These are phyloP conservation scores for Nannobrachium achirus DNA, from an alignment of 2,113 vertebrate species.

Conservation along the genomic window DNA sequence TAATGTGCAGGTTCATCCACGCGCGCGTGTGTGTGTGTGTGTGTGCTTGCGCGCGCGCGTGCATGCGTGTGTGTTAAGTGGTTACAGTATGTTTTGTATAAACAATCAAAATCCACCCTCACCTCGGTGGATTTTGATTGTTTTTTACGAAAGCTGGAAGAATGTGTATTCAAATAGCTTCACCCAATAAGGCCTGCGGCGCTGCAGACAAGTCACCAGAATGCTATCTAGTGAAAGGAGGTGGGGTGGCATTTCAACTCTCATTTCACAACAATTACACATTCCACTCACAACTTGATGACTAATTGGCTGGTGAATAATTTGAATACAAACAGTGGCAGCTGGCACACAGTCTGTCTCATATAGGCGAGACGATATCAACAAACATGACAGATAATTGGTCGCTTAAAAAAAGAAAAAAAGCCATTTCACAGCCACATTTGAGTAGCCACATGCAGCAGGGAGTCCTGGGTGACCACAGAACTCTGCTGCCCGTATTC, in stretches of 20 bases:
- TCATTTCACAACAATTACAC: slow-evolving; percentile 44
- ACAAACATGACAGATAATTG: slow-evolving; percentile 50
- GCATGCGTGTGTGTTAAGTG: no score
- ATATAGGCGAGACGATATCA: slow-evolving; percentile 11
- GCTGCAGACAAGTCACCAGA: not conserved
- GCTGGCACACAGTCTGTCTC: slow-evolving; percentile 31
- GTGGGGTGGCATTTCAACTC: slow-evolving; percentile 39
- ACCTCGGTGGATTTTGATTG: no score
- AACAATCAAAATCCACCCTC: no score
- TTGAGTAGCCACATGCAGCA: no score
- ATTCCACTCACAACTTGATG: slow-evolving; percentile 51
- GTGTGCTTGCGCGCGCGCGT: no score
- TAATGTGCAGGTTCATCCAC: no score
- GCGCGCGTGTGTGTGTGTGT: no score
- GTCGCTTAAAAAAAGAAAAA: slow-evolving; percentile 25
- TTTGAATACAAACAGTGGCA: slow-evolving; percentile 35
- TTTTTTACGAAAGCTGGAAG: no score
- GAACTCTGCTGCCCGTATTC: no score
- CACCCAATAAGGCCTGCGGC: slow-evolving; percentile 19
- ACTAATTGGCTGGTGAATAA: slow-evolving; percentile 50
- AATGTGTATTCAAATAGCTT: slow-evolving; percentile 31
- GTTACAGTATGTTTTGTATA: no score
- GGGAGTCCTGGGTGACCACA: no score
- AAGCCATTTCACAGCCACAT: slow-evolving; percentile 12
- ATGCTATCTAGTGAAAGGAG: slow-evolving; percentile 22